Evolutionary conservation across 2,797 vertebrate genomes (phyloP).

Genomic region (Mus caroli): DNA sequence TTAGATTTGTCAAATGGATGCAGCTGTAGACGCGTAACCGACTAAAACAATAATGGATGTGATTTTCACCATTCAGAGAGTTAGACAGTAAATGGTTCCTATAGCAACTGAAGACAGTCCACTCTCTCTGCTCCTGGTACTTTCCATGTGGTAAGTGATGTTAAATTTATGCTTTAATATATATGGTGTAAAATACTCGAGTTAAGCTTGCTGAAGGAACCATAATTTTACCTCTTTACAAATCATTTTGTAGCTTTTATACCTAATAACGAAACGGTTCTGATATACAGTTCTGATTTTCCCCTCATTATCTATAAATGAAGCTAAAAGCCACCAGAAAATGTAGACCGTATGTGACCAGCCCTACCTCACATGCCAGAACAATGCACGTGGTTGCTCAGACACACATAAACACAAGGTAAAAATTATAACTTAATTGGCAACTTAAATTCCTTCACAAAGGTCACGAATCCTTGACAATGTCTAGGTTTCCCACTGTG

Average conservation of each 20-base stretch:
- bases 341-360: background rate
- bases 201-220: conserved; percentile 85
- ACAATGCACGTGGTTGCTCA: background rate
- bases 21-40: conserved; percentile 29
- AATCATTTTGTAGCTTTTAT: conserved; percentile 72
- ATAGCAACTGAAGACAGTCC: conserved; percentile 81
- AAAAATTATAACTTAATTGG: conserved; percentile 16
- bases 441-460: background rate
- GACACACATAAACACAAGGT: background rate
- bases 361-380: background rate
- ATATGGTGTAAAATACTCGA: conserved; percentile 83
- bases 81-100: conserved; percentile 81
- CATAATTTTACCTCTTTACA: conserved; percentile 84
- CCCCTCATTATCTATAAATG: conserved; percentile 41
- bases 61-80: conserved; percentile 75
- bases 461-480: background rate
- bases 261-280: conserved; percentile 65
- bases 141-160: conserved; percentile 86
- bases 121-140: conserved; percentile 77
- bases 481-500: background rate
- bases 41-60: conserved; percentile 75
- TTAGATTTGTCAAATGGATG: conserved; percentile 12
- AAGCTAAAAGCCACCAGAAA: conserved; percentile 43
- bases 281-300: conserved; percentile 48
- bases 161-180: conserved; percentile 89